Evolutionary conservation across 2,888 invertebrate species (phyloP).

Genomic region (Thereva nobilitata): DNA sequence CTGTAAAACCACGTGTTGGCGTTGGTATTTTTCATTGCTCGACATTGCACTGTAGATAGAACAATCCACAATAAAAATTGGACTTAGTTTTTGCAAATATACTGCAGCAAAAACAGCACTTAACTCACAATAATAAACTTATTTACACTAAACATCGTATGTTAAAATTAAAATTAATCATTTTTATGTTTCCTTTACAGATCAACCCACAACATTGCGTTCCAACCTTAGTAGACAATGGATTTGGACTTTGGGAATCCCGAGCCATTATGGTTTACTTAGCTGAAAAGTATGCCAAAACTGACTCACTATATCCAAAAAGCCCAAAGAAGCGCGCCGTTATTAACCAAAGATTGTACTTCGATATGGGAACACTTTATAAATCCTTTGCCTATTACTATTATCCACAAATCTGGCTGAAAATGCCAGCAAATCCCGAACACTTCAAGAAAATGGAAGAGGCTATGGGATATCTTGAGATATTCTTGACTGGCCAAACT

Average conservation of each 20-base stretch:
- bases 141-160: no score
- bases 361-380: constrained; percentile 78
- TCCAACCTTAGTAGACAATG: constrained; percentile 83
- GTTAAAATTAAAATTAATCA: no score
- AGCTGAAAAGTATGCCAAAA: constrained; percentile 78
- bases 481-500: constrained; percentile 70
- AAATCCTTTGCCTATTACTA: constrained; percentile 71
- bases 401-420: constrained; percentile 67
- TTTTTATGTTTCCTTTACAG: constrained; percentile 56
- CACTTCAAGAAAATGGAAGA: constrained; percentile 71
- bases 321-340: constrained; percentile 75
- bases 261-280: constrained; percentile 82
- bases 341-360: constrained; percentile 79
- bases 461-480: constrained; percentile 70
- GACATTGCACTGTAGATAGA: no score
- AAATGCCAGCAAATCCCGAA: constrained; percentile 67
- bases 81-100: no score
- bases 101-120: no score
- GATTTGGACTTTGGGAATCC: constrained; percentile 81
- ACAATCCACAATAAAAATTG: no score
- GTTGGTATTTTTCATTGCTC: no score
- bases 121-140: no score
- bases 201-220: constrained; percentile 83
- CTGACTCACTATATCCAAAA: constrained; percentile 73
- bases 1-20: no score